Evolutionary conservation across 2,888 invertebrate genomes (phyloP), one percentile per base, ranked within the genome.

Genomic region (Cheilosia vernalis): DNA sequence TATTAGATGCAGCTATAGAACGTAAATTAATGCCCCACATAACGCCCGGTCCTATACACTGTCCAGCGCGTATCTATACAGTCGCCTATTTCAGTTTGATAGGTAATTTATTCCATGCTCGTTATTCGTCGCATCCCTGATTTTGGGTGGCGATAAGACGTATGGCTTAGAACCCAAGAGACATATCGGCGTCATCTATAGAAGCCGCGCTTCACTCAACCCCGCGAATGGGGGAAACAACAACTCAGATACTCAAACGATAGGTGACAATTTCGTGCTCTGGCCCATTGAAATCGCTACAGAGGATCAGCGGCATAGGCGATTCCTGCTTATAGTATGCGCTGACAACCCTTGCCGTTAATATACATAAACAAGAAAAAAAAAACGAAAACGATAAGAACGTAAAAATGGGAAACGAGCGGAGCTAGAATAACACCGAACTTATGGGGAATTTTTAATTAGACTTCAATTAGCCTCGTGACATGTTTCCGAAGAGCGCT

Each of bases 141-240:
- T 85, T 81, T 81, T 85, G 81, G 85, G 81, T 77, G 81, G 76
- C 81, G 85, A 85, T 85, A 85, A 85, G 85, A 85, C 76, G 76
- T 61, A 49, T 44, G 60, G 56, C 56, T 76, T 76, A 64, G 72
- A 88, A 88, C 87, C 87, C 86, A 84, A 80, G 89, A 91, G 91
- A 91, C 91, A 91, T 90, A 90, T 91, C 91, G 90, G 91, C 90
- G 90, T 89, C 91, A 88, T 90, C 88, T 90, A 90, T 88, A 88
- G 88, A 87, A 88, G 87, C 88, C 90, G 73, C 73, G 87, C 88
- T 89, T 87, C 61, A 63, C 70, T 73, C 64, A 79, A 74, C 73
- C 58, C 58, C 58, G 27, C 56, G 37, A 56, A 73, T 64, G 80
- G 37, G 61, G 69, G 70, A 76, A 80, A 69, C 60, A 69, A 76